A percentile compares a stretch with the other conserved stretches of the same genome.
phyloP scores from a whole-genome alignment of 2,797 vertebrate species.

The Sebastes glaucus region DNA sequence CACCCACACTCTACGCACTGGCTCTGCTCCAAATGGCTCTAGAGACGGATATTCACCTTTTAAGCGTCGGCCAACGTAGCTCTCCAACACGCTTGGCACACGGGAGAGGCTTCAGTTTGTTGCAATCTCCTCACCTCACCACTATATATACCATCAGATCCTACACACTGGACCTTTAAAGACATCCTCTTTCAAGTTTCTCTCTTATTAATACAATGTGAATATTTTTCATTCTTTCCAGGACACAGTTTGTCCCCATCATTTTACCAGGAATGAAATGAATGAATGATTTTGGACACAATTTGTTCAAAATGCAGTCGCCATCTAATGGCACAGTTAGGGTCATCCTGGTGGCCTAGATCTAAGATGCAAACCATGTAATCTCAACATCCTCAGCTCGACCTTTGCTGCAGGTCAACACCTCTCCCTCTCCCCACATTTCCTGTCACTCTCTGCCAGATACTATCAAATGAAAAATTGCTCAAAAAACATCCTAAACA shows the following conservation, averaged over 20 bases:
- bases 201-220: background rate
- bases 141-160: too few relatives aligned
- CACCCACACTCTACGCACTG: too few relatives aligned
- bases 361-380: background rate
- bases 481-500: background rate
- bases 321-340: background rate
- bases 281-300: background rate
- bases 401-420: background rate
- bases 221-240: background rate
- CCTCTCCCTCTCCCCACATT: background rate
- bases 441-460: background rate
- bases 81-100: too few relatives aligned
- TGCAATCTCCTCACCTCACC: too few relatives aligned
- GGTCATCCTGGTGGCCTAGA: background rate
- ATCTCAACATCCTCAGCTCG: background rate
- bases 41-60: fast-evolving
- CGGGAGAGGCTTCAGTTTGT: too few relatives aligned
- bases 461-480: background rate
- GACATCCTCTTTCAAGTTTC: background rate
- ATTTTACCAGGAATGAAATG: background rate
- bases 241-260: background rate
- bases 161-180: too few relatives aligned
- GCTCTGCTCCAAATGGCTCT: too few relatives aligned
- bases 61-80: fast-evolving
- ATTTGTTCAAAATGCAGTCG: background rate